These are phyloP conservation scores for Cassiopea xamachana DNA, from an alignment of 30 jellyfish, hydroid and myxozoan species.

Conservation along the genomic window DNA sequence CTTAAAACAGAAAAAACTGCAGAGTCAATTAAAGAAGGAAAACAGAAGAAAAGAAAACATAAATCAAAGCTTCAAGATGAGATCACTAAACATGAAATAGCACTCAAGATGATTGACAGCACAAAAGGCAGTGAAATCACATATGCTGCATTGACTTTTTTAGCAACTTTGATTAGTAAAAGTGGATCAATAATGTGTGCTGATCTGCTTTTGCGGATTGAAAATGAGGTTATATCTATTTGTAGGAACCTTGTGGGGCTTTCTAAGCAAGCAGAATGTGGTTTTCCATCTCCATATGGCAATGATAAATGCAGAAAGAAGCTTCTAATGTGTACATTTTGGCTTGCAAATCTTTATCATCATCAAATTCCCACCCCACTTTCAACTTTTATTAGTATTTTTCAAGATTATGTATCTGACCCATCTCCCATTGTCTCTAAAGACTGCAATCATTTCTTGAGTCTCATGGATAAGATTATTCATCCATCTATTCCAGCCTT, in stretches of 20 bases:
- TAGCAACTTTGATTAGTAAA: background rate
- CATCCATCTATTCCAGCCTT: conserved; percentile 57
- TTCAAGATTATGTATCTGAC: conserved; percentile 14
- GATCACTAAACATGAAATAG: conserved; percentile 25
- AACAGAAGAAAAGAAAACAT: conserved; percentile 37
- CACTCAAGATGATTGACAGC: conserved; percentile 37
- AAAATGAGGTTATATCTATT: conserved; percentile 5
- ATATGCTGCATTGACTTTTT: conserved; percentile 42
- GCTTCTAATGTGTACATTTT: conserved; percentile 35
- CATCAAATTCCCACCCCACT: conserved; percentile 52
- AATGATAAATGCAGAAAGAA: conserved; percentile 30
- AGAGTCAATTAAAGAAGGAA: background rate
- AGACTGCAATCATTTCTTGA: conserved; percentile 8
- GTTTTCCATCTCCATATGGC: conserved; percentile 63
- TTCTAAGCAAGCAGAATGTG: conserved; percentile 1
- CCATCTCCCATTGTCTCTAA: conserved; percentile 39
- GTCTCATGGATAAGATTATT: conserved; percentile 23
- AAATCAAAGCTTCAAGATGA: conserved; percentile 48
- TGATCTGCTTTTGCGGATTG: conserved; percentile 5
- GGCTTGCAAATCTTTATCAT: conserved; percentile 40
- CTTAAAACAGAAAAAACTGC: conserved; percentile 4
- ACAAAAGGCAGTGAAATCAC: conserved; percentile 22
- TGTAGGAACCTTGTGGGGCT: background rate
- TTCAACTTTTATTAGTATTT: conserved; percentile 11
- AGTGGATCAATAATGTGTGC: conserved; percentile 38